Evolutionary conservation across 2,888 invertebrate genomes (phyloP).

Genomic region (Flabesymbios commensalis): DNA sequence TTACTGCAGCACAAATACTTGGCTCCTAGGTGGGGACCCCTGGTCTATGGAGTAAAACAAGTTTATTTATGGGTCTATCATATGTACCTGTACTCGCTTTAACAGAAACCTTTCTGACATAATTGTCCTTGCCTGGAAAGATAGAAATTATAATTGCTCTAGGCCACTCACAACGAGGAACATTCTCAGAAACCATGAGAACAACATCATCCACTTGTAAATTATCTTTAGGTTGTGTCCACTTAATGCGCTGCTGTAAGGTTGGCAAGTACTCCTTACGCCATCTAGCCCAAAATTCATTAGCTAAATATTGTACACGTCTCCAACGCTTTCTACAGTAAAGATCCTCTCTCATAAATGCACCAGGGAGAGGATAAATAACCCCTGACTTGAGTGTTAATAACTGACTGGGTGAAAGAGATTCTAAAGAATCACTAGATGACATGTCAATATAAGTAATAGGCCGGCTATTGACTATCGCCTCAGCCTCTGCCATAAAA

Average conservation of each 20-base stretch:
- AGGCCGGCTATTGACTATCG: constrained; percentile 3
- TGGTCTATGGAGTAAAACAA: neutral
- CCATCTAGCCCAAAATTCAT: constrained; percentile 39
- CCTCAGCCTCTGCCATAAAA: neutral
- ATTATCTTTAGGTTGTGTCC: too few species aligned
- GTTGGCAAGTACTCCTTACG: constrained; percentile 28
- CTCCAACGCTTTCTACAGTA: constrained; percentile 34
- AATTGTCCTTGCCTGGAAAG: too few species aligned
- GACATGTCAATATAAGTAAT: neutral
- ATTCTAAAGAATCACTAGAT: neutral
- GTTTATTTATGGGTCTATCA: neutral
- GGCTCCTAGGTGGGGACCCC: neutral
- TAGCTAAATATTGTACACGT: constrained; percentile 32
- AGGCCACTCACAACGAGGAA: too few species aligned
- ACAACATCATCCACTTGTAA: too few species aligned
- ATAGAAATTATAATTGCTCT: too few species aligned
- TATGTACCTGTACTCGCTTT: neutral
- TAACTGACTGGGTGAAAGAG: constrained; percentile 22
- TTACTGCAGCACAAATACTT: too few species aligned
- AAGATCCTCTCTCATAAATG: constrained; percentile 29
- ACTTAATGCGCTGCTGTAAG: too few species aligned
- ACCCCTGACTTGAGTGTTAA: constrained; percentile 15
- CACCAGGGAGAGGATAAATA: constrained; percentile 31
- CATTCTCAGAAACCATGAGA: too few species aligned
- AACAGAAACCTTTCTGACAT: neutral